Percentiles rank a stretch among this genome's conserved stretches.
phyloP scores from a whole-genome alignment of 2,113 vertebrate species.

The Ctenomys sociabilis region DNA sequence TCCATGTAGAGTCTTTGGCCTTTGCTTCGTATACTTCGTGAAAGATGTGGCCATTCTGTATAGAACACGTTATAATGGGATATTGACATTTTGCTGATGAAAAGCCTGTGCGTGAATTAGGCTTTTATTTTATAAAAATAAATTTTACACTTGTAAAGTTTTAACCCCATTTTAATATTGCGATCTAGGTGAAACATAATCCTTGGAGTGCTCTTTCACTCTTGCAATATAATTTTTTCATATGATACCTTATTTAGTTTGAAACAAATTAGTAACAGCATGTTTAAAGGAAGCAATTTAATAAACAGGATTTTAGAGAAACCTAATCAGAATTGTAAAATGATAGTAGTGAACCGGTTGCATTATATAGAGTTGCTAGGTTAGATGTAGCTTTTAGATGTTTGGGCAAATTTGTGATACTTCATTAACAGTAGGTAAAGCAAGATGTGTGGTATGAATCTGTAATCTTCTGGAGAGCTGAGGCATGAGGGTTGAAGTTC shows the following conservation, averaged over 20 bases:
- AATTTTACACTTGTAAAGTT: slow-evolving; percentile 72
- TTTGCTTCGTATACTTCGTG: neutral
- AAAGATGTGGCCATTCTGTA: neutral
- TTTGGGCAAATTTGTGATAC: slow-evolving; percentile 65
- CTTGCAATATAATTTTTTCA: slow-evolving; percentile 82
- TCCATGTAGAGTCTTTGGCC: neutral
- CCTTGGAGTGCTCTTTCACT: slow-evolving; percentile 78
- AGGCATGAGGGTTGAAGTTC: neutral
- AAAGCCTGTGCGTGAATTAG: neutral
- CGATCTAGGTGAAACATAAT: slow-evolving; percentile 80
- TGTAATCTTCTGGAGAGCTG: neutral
- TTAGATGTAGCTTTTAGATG: slow-evolving; percentile 62
- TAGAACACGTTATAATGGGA: neutral
- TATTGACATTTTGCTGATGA: slow-evolving; percentile 36
- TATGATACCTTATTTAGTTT: slow-evolving; percentile 84
- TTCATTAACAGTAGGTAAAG: slow-evolving; percentile 44
- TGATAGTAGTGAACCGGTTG: slow-evolving; percentile 79
- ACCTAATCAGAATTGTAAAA: slow-evolving; percentile 86
- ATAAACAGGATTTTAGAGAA: slow-evolving; percentile 86
- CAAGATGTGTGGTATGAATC: neutral
- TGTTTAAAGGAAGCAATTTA: slow-evolving; percentile 87
- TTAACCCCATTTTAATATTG: slow-evolving; percentile 79
- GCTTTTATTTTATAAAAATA: slow-evolving; percentile 52
- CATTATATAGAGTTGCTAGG: slow-evolving; percentile 73
- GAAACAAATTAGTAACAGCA: slow-evolving; percentile 87